Percentiles rank a stretch among this genome's conserved stretches.
phyloP scores from a whole-genome alignment of 2,888 invertebrate species.

The Agonopterix alstromeriana region DNA sequence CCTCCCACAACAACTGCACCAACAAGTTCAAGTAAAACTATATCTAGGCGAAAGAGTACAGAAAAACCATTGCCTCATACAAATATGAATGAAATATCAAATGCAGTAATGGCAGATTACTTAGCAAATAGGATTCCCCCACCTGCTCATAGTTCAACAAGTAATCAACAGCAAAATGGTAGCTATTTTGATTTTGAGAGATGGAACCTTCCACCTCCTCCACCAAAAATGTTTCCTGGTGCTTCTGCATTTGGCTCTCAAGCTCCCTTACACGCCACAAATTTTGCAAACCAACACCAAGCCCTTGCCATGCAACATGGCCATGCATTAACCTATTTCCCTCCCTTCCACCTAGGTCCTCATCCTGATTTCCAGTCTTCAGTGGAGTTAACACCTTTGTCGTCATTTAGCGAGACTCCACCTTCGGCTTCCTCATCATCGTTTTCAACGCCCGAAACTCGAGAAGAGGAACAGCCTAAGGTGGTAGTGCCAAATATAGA shows the following conservation, averaged over 20 bases:
- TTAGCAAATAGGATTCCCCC: slow-evolving; percentile 81
- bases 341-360: slow-evolving; percentile 84
- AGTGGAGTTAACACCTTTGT: slow-evolving; percentile 80
- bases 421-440: slow-evolving; percentile 76
- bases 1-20: slow-evolving; percentile 12
- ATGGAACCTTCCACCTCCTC: slow-evolving; percentile 85
- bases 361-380: slow-evolving; percentile 81
- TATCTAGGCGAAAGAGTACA: slow-evolving; percentile 78
- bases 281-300: slow-evolving; percentile 79
- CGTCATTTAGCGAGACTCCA: slow-evolving; percentile 76
- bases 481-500: slow-evolving; percentile 93
- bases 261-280: slow-evolving; percentile 72
- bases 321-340: slow-evolving; percentile 85
- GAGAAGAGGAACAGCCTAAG: slow-evolving; percentile 85
- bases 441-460: slow-evolving; percentile 73
- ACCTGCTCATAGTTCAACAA: slow-evolving; percentile 82
- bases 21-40: slow-evolving; percentile 34
- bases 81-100: slow-evolving; percentile 73
- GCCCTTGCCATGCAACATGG: slow-evolving; percentile 81
- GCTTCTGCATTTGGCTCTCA: slow-evolving; percentile 78
- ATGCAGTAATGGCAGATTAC: slow-evolving; percentile 74
- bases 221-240: slow-evolving; percentile 82
- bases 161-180: slow-evolving; percentile 78
- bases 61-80: slow-evolving; percentile 65
- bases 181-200: slow-evolving; percentile 88